A percentile compares a stretch with the other conserved stretches of the same genome.
Conservation (phyloP, 2,888 invertebrate genomes). For the Arge pagana region DNA sequence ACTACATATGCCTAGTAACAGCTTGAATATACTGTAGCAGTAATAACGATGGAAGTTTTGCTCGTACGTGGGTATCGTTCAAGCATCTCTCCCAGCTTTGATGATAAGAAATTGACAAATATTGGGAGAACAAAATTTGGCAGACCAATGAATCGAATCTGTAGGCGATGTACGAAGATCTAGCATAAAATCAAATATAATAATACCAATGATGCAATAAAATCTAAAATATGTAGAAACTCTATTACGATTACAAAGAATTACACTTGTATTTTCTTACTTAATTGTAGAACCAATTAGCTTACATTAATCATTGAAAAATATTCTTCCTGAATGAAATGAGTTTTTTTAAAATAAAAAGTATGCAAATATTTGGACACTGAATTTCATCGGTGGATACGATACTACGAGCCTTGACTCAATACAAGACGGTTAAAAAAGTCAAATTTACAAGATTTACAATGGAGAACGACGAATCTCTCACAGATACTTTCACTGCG, state of each 20-base stretch:
- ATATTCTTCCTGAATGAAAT: neutral
- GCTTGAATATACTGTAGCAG: no score
- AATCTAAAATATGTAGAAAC: neutral
- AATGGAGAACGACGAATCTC: neutral
- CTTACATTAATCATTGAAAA: neutral
- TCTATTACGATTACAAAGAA: neutral
- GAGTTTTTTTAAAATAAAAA: conserved; percentile 5
- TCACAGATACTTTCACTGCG: no score
- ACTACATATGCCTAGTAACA: no score
- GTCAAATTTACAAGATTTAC: conserved; percentile 15
- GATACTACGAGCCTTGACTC: neutral
- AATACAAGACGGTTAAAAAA: neutral
- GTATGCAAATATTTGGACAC: conserved; percentile 6
- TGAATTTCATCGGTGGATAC: no score
- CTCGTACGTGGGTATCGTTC: no score
- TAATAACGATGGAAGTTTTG: no score
- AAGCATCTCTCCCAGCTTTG: no score
- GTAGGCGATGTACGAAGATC: no score
- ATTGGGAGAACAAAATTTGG: no score
- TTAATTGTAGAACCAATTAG: neutral
- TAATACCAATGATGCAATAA: conserved; percentile 2
- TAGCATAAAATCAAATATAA: neutral
- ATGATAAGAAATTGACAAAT: no score
- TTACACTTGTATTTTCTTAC: conserved; percentile 1
- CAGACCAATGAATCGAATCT: no score